These are phyloP conservation scores for Hippocampus barbouri DNA, from an alignment of 2,113 vertebrate species.

Conservation along the genomic window DNA sequence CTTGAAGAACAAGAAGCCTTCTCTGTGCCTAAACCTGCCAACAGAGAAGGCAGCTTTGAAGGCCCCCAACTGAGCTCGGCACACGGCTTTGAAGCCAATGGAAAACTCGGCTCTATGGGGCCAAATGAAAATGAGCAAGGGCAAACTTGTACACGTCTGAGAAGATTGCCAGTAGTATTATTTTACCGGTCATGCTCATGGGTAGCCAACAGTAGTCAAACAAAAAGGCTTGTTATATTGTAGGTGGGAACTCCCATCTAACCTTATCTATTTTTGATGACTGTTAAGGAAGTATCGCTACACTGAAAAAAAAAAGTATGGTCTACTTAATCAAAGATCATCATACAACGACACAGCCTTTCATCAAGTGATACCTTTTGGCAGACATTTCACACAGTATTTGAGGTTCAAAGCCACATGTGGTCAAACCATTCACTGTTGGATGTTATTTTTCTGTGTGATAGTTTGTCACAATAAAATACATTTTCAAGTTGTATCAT, in stretches of 20 bases:
- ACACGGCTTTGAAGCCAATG: slow-evolving; percentile 75
- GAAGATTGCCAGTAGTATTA: slow-evolving; percentile 32
- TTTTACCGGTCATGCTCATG: not conserved
- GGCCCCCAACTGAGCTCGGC: slow-evolving; percentile 78
- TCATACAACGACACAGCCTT: too few relatives aligned
- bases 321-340: too few relatives aligned
- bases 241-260: not conserved
- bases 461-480: not conserved
- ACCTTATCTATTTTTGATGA: not conserved
- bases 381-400: too few relatives aligned
- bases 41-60: slow-evolving; percentile 78
- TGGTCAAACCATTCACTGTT: too few relatives aligned
- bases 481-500: not conserved
- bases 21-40: slow-evolving; percentile 77
- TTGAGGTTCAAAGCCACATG: too few relatives aligned
- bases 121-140: slow-evolving; percentile 61
- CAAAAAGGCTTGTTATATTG: not conserved
- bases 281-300: not conserved
- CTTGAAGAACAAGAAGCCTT: slow-evolving; percentile 78
- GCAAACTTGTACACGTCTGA: slow-evolving; percentile 56
- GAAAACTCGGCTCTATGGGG: slow-evolving; percentile 70
- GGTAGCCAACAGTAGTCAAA: slow-evolving; percentile 22
- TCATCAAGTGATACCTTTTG: too few relatives aligned
- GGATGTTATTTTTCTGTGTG: not conserved
- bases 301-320: not conserved